Conservation (phyloP, 1,140 invertebrate genomes). For the Trialeurodes vaporariorum region DNA sequence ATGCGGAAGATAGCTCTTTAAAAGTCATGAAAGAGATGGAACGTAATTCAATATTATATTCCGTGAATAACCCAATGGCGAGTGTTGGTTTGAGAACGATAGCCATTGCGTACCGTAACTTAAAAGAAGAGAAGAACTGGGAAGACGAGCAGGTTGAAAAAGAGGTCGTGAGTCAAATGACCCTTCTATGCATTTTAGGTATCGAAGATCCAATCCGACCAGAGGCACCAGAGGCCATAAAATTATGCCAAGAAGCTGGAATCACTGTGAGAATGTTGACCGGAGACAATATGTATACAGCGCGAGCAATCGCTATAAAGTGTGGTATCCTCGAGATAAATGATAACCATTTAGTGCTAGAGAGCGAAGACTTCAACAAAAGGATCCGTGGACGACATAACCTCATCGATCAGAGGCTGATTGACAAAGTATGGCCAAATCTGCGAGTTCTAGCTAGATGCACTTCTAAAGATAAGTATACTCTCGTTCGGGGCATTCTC, state of each 20-base stretch:
- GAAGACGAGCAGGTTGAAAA: conserved; percentile 59
- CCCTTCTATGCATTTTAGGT: conserved; percentile 90
- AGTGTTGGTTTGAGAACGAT: conserved; percentile 94
- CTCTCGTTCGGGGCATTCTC: conserved; percentile 96
- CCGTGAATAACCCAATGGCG: conserved; percentile 99
- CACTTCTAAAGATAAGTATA: conserved; percentile 98
- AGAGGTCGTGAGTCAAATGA: conserved; percentile 73
- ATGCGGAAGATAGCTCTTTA: conserved; percentile 80
- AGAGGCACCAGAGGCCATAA: conserved; percentile 91
- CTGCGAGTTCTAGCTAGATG: conserved; percentile 91
- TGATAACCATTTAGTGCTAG: conserved; percentile 90
- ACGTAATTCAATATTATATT: conserved; percentile 80
- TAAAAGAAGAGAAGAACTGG: conserved; percentile 75
- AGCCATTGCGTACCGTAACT: conserved; percentile 85
- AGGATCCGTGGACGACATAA: conserved; percentile 78
- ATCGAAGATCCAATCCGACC: conserved; percentile 97
- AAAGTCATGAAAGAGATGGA: conserved; percentile 82
- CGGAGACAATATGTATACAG: conserved; percentile 98
- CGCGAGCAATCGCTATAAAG: conserved; percentile 91
- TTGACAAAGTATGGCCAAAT: conserved; percentile 97
- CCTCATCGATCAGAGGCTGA: conserved; percentile 77
- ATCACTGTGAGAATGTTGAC: conserved; percentile 99
- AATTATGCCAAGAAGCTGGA: conserved; percentile 89
- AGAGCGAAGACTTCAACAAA: conserved; percentile 96
- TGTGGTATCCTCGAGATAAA: conserved; percentile 93